Evolutionary conservation across 1,140 invertebrate genomes (phyloP).

Genomic region (Radopholus similis): DNA sequence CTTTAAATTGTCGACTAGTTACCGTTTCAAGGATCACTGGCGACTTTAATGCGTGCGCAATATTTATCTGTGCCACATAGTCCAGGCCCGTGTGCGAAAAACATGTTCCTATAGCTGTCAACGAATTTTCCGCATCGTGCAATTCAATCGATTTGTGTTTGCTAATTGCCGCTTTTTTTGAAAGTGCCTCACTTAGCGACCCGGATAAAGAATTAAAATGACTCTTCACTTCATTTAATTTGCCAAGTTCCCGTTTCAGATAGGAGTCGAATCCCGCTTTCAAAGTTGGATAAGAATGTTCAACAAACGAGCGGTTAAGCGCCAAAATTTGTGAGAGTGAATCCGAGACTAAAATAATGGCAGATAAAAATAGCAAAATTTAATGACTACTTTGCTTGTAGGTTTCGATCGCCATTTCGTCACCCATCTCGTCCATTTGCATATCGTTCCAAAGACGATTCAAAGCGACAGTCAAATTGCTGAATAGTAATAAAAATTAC

Average conservation of each 20-base stretch:
- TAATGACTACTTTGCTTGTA: no score
- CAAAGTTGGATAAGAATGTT: constrained; percentile 44
- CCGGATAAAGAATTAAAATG: constrained; percentile 50
- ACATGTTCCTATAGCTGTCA: constrained; percentile 56
- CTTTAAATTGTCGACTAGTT: constrained; percentile 14
- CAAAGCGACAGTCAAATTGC: constrained; percentile 43
- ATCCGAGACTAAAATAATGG: no score
- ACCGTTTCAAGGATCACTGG: constrained; percentile 56
- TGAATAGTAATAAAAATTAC: constrained; percentile 24
- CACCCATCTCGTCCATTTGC: constrained; percentile 20
- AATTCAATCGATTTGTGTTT: constrained; percentile 37
- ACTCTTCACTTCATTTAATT: constrained; percentile 40
- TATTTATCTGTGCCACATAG: constrained; percentile 57
- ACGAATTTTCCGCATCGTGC: constrained; percentile 44
- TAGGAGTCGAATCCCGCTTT: constrained; percentile 10
- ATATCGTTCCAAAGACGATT: constrained; percentile 45
- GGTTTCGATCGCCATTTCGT: constrained; percentile 29
- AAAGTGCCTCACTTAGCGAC: constrained; percentile 47
- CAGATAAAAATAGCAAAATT: no score
- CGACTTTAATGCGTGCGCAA: constrained; percentile 51
- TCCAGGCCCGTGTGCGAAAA: constrained; percentile 58
- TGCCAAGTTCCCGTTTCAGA: constrained; percentile 41
- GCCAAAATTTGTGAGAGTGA: constrained; percentile 50
- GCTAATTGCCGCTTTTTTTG: constrained; percentile 49
- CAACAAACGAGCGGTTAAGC: constrained; percentile 49